Percentiles rank a stretch among this genome's conserved stretches.
phyloP scores from a whole-genome alignment of 1,140 invertebrate genomes.

The Brachionus rotundiformis region DNA sequence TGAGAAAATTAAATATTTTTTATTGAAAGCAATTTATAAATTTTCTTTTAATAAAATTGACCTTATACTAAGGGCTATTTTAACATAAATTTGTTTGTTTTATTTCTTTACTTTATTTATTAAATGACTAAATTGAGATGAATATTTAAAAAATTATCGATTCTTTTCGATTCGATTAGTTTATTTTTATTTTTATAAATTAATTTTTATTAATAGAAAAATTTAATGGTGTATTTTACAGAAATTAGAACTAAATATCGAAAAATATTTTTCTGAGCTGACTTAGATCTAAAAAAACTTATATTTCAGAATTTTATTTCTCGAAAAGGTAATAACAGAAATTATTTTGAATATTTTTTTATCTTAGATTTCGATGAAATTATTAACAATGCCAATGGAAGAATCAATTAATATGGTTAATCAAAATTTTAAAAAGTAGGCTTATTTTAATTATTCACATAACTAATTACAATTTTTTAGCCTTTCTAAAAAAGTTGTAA shows the following conservation, averaged over 20 bases:
- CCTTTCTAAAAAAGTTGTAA: neutral
- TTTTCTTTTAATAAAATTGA: too few relatives aligned
- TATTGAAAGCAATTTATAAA: too few relatives aligned
- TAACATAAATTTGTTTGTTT: too few relatives aligned
- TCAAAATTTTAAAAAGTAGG: constrained; percentile 42
- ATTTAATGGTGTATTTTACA: neutral
- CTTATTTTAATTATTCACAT: neutral
- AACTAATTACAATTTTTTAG: neutral
- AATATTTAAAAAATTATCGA: neutral
- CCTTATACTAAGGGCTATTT: too few relatives aligned
- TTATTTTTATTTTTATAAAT: neutral
- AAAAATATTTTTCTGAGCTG: neutral
- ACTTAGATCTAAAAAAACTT: neutral
- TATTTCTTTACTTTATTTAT: too few relatives aligned
- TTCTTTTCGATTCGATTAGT: neutral
- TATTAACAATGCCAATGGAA: neutral
- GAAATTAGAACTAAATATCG: neutral
- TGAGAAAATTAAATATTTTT: too few relatives aligned
- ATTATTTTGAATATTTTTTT: too few relatives aligned
- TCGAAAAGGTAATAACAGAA: neutral
- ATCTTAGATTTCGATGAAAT: neutral
- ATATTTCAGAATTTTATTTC: neutral
- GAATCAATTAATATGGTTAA: neutral
- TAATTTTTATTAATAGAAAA: neutral
- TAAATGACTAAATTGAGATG: too few relatives aligned